Evolutionary conservation across 2,113 vertebrate species (phyloP), one percentile per base, ranked within the genome.

Genomic region (Hydrolagus affinis): DNA sequence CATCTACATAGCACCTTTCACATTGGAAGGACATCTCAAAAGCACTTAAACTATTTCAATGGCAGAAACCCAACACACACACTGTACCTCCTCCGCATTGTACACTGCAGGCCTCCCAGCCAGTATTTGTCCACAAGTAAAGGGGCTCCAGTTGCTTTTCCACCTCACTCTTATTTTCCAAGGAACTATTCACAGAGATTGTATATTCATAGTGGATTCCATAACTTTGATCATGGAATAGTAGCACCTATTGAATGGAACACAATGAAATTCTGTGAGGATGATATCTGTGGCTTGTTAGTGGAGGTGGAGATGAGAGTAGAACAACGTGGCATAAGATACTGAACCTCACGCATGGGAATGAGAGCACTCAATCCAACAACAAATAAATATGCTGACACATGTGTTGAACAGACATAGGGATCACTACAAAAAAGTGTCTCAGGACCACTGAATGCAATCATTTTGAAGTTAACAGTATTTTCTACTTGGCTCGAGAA

Each of bases 121-220:
- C 92, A 0, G 95, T 97, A 92, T 99, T 97, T 0, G 96, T 98
- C 98, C 98, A 99, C 91, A 98, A 94, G 91, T 96, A 98, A 86
- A 97, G 90, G n/a, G 95, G 94, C 17, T 96, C 94, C 32, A 93
- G 93, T 2, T 95, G 94, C 44, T 87, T 94, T 64, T 91, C 92
- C 0, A 92, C 92, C 86, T 94, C 93, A 0, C 89, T 92, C 44
- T 88, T 92, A 86, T 91, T 91, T 86, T 95, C 93, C 72, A 91
- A 88, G 0, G 93, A 92, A 68, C 92, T 90, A 91, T 97, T 99
- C 86, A 97, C 91, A n/a, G 96, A 94, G 86, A 99, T 91, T 0
- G 97, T 99, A 90, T 98, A 99, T 88, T 99, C 97, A 1, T 99
- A 99, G 89, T 99, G 98, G 89, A 99, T 97, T 59, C 95, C 96